phyloP scores from a whole-genome alignment of 53 echinoderm and acorn worm species.

The Echinarachnius parma region DNA sequence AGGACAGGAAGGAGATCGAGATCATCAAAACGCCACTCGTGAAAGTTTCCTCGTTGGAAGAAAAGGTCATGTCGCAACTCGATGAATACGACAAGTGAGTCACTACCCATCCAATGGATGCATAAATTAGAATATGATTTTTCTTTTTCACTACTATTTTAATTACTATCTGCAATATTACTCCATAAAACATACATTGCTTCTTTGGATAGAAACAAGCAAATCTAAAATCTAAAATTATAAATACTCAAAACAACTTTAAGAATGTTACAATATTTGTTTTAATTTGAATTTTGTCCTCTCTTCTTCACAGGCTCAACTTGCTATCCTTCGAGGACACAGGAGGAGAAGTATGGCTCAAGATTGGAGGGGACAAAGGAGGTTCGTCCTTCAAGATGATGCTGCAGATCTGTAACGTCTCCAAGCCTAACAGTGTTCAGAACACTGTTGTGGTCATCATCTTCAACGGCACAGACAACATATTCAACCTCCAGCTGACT shows the following conservation, averaged over 20 bases:
- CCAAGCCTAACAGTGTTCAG: conserved; percentile 15
- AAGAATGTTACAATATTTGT: background rate
- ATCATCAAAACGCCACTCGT: background rate
- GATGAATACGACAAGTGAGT: conserved; percentile 17
- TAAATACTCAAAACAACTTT: background rate
- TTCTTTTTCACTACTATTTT: too few species aligned
- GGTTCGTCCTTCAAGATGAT: conserved; percentile 21
- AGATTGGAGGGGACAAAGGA: conserved; percentile 21
- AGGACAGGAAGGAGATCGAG: conserved; percentile 3
- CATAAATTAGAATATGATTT: too few species aligned
- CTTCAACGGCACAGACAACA: conserved; percentile 14
- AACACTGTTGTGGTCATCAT: conserved; percentile 16
- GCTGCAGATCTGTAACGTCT: conserved; percentile 7
- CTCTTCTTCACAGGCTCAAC: background rate
- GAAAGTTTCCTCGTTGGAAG: conserved; percentile 11
- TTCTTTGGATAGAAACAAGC: background rate
- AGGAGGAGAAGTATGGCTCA: conserved; percentile 16
- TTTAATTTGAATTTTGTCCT: background rate
- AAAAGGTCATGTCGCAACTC: background rate
- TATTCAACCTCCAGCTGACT: conserved; percentile 8
- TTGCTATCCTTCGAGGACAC: conserved; percentile 4
- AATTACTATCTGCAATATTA: background rate
- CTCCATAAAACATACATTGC: conserved; percentile 6
- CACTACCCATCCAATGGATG: too few species aligned
- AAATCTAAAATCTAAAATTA: background rate